Conservation (phyloP, 2,113 vertebrate genomes). For the Sialia sialis region DNA sequence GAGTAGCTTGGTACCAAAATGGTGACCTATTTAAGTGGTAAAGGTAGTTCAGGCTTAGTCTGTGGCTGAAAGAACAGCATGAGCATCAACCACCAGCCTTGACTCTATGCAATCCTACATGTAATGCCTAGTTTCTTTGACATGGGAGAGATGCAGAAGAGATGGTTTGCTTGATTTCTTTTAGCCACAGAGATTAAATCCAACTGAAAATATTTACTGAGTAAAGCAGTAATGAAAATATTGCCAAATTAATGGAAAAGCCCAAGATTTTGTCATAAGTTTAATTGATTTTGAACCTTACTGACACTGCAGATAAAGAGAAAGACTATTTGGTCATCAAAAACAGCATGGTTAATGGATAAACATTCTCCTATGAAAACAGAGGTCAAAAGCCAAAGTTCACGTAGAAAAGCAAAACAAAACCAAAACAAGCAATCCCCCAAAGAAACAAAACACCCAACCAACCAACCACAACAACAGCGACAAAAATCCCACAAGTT, state of each 20-base stretch:
- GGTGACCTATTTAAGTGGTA: neutral
- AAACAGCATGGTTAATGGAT: neutral
- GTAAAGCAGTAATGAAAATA: slow-evolving; percentile 5
- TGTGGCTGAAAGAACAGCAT: neutral
- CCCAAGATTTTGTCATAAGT: slow-evolving; percentile 39
- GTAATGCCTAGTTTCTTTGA: neutral
- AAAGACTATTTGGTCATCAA: neutral
- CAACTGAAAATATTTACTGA: neutral
- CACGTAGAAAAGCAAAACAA: neutral
- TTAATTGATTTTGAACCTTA: slow-evolving; percentile 58
- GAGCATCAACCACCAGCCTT: accelerated
- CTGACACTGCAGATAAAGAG: neutral
- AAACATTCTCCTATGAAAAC: neutral
- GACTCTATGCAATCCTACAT: neutral
- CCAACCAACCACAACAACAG: neutral
- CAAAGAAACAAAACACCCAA: neutral
- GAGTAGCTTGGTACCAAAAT: neutral
- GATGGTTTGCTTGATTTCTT: neutral
- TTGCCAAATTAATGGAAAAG: slow-evolving; percentile 47
- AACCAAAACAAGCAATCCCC: neutral
- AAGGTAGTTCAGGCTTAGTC: neutral
- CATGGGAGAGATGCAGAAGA: neutral
- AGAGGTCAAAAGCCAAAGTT: neutral
- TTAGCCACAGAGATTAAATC: neutral
- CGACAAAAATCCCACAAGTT: neutral